Evolutionary conservation across 2,113 vertebrate genomes (phyloP).

Genomic region (Sylvilagus bachmani): DNA sequence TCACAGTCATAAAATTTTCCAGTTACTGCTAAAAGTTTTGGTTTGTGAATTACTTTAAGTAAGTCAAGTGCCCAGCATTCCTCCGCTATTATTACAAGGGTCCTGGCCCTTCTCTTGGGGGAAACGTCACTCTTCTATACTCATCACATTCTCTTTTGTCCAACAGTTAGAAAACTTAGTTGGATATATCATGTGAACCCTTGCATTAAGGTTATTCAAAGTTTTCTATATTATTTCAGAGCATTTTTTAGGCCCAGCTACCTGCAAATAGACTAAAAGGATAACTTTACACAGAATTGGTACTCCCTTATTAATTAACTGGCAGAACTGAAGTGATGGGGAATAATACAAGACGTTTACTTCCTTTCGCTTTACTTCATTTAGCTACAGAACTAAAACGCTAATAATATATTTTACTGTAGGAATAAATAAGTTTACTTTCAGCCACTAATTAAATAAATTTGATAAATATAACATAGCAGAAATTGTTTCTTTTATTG

Average conservation of each 20-base stretch:
- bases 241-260: neutral
- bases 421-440: neutral
- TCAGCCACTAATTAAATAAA: neutral
- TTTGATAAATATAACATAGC: neutral
- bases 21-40: neutral
- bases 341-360: neutral
- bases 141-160: fast-evolving
- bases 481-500: conserved; percentile 15
- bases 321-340: fast-evolving
- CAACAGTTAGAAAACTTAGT: fast-evolving
- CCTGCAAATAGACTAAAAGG: neutral
- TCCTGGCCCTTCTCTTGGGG: neutral
- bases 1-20: neutral
- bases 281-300: neutral
- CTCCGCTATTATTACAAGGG: fast-evolving
- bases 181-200: neutral
- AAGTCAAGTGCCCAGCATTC: neutral
- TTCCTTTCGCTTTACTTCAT: no score
- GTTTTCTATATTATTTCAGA: neutral
- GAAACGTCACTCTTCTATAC: neutral
- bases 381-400: neutral
- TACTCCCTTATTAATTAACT: neutral
- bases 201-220: no score
- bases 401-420: neutral
- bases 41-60: neutral